Percentiles rank a stretch among this genome's conserved stretches.
phyloP scores from a whole-genome alignment of 2,797 vertebrate species.

The Trematomus bernacchii region DNA sequence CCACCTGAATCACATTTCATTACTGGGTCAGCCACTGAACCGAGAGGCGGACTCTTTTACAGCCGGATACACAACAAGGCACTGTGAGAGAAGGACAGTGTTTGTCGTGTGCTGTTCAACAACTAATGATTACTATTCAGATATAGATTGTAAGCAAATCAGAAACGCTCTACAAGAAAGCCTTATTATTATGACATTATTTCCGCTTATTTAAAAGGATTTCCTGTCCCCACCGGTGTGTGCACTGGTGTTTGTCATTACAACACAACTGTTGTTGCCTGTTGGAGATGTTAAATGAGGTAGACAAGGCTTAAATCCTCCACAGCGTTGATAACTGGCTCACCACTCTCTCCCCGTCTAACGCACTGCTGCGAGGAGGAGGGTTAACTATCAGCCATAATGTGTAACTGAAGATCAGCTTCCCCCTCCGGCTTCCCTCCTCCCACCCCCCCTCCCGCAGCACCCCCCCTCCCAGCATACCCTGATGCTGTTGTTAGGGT shows the following conservation, averaged over 20 bases:
- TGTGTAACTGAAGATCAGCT: slow-evolving; percentile 62
- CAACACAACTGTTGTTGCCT: slow-evolving; percentile 37
- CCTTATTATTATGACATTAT: background rate
- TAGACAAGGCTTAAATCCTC: slow-evolving; percentile 64
- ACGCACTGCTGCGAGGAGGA: slow-evolving; percentile 57
- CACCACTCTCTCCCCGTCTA: slow-evolving; percentile 43
- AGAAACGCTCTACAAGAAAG: background rate
- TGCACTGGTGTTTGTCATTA: slow-evolving; percentile 29
- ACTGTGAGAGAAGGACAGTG: background rate
- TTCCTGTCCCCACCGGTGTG: background rate
- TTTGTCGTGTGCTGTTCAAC: background rate
- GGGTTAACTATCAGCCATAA: slow-evolving; percentile 65
- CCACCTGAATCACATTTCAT: slow-evolving; percentile 76
- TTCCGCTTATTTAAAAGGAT: slow-evolving; percentile 23
- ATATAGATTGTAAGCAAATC: background rate
- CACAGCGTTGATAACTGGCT: slow-evolving; percentile 53
- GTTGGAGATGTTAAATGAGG: slow-evolving; percentile 58
- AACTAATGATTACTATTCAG: background rate
- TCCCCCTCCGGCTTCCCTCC: slow-evolving; percentile 47
- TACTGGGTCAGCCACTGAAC: slow-evolving; percentile 46
- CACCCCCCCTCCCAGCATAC: slow-evolving; percentile 69
- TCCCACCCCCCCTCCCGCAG: slow-evolving; percentile 7
- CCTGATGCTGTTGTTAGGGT: slow-evolving; percentile 88
- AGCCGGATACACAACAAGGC: slow-evolving; percentile 11
- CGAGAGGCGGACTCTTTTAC: slow-evolving; percentile 32